Evolutionary conservation across 2,113 vertebrate species (phyloP), one percentile per base, ranked within the genome.

Genomic region (Brevimyrus niger): DNA sequence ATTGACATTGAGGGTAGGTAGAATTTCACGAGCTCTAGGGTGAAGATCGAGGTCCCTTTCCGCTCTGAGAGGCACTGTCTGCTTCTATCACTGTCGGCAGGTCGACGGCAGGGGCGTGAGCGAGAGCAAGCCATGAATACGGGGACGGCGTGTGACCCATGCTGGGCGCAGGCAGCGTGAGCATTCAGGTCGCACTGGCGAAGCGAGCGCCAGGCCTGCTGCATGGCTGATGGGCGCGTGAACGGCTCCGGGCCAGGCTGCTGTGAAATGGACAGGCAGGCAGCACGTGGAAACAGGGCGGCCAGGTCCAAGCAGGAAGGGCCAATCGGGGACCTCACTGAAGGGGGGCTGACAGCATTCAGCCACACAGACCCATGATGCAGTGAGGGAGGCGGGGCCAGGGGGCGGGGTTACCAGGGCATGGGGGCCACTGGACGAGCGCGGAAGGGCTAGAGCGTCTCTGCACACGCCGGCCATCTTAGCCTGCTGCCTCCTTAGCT

Each of bases 401-500:
- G 97, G 95, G 96, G 96, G 94, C 96, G 96, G 90, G 96, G 96
- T 86, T 86, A 86, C 85, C 85, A 86, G 85, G 85, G 84, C 46
- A 47, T 48, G n/a, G 93, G 97, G 96, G 95, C 94, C 94, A 92
- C 97, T 96, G 96, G 97, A 96, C 95, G 96, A 97, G 91, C 96
- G 97, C 94, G 98, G 97, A 93, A 98, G 97, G 95, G 96, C 93
- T 92, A 99, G 95, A 80, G 96, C 96, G 92, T 97, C 96, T 94
- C 96, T 95, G 95, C 97, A 96, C 93, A 96, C 96, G 93, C 95
- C 96, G 94, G 97, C 97, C 97, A 99, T 95, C 97, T 97, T 96
- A 96, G 97, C 97, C 97, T 98, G 98, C 95, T 98, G 98, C 95
- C 96, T 97, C 97, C 97, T 97, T 94, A 99, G 97, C 95, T 97